Conservation (phyloP, 2,113 vertebrate species). For the Psettodes erumei region DNA sequence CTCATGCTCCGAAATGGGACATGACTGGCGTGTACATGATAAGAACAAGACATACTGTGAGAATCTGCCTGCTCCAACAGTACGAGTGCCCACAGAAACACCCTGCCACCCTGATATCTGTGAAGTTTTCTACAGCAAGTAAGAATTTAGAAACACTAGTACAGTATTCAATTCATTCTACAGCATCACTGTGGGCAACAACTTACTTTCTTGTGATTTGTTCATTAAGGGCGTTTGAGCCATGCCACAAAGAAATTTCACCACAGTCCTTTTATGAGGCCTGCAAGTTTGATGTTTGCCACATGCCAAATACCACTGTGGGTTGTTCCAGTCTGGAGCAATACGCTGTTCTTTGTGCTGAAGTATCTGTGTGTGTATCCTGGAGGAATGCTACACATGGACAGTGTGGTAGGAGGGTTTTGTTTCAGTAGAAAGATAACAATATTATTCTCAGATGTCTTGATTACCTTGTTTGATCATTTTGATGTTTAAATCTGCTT, state of each 20-base stretch:
- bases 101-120: slow-evolving; percentile 72
- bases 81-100: neutral
- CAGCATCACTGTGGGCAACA: neutral
- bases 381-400: slow-evolving; percentile 86
- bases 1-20: slow-evolving; percentile 83
- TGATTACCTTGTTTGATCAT: neutral
- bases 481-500: slow-evolving; percentile 2
- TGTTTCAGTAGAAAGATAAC: neutral
- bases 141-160: slow-evolving; percentile 57
- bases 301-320: neutral
- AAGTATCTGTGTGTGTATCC: slow-evolving; percentile 82
- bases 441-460: neutral
- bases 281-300: slow-evolving; percentile 87
- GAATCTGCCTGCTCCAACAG: accelerated
- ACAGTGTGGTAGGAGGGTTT: slow-evolving; percentile 84
- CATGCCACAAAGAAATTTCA: slow-evolving; percentile 80
- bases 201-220: slow-evolving; percentile 20
- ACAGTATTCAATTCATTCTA: neutral
- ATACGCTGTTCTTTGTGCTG: slow-evolving; percentile 84
- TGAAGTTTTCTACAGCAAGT: slow-evolving; percentile 86
- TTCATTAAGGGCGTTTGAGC: slow-evolving; percentile 83
- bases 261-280: slow-evolving; percentile 80
- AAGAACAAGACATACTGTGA: slow-evolving; percentile 61
- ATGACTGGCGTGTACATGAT: slow-evolving; percentile 80
- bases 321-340: slow-evolving; percentile 86